phyloP scores from a whole-genome alignment of 2,888 invertebrate genomes.

The Ceriagrion tenellum region DNA sequence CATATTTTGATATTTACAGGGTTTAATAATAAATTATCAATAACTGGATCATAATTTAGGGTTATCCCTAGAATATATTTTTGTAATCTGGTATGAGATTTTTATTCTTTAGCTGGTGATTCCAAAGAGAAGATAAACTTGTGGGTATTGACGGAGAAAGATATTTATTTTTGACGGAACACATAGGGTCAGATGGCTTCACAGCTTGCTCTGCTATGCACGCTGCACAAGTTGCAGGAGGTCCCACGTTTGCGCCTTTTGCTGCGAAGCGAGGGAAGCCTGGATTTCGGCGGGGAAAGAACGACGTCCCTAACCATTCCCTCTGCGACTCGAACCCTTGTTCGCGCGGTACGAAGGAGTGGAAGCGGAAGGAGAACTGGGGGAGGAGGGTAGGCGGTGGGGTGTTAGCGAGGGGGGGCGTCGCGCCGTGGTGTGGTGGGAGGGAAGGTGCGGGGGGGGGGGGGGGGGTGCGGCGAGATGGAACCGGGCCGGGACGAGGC shows the following conservation, averaged over 20 bases:
- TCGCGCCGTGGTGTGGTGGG: neutral
- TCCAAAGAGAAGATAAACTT: too few species aligned
- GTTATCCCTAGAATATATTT: too few species aligned
- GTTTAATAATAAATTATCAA: too few species aligned
- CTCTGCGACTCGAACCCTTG: constrained; percentile 20
- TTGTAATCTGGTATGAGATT: too few species aligned
- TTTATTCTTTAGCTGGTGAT: too few species aligned
- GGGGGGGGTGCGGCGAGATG: neutral
- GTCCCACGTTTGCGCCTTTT: neutral
- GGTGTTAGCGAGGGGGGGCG: neutral
- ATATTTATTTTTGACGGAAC: neutral
- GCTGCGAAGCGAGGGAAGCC: neutral
- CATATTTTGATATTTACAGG: too few species aligned
- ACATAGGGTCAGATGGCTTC: neutral
- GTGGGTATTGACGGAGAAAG: neutral
- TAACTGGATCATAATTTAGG: too few species aligned
- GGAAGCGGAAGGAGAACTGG: neutral
- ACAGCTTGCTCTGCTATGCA: neutral
- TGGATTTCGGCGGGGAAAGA: neutral
- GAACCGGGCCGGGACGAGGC: neutral
- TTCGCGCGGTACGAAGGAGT: neutral
- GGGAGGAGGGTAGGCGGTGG: neutral
- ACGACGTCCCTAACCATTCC: neutral
- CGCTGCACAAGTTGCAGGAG: neutral
- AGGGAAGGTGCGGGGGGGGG: neutral